Evolutionary conservation across 2,888 invertebrate genomes (phyloP).

Genomic region (Phlogophora meticulosa): DNA sequence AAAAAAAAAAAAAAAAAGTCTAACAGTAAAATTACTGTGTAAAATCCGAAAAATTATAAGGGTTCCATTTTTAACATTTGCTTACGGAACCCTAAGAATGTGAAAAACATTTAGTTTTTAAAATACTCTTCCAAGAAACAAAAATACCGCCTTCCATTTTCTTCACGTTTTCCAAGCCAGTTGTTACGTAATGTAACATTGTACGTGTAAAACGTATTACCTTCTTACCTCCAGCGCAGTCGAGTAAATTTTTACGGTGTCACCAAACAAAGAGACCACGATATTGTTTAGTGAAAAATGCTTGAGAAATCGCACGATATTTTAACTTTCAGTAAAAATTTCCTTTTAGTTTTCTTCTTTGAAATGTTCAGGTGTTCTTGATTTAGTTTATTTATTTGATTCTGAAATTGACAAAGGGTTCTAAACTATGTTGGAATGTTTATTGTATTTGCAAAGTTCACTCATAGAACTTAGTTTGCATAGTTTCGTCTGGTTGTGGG

Average conservation of each 20-base stretch:
- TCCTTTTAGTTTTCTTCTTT: neutral
- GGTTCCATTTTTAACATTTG: too few species aligned
- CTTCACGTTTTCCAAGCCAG: constrained; percentile 53
- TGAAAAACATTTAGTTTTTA: neutral
- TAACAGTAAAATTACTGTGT: too few species aligned
- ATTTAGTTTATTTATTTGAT: constrained; percentile 33
- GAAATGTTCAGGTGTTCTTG: constrained; percentile 19
- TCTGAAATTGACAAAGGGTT: constrained; percentile 10
- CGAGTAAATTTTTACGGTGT: constrained; percentile 51
- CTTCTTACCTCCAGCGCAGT: constrained; percentile 32
- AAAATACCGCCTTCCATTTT: constrained; percentile 3
- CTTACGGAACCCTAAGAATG: neutral
- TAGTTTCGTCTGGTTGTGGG: constrained; percentile 8
- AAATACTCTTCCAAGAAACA: constrained; percentile 19
- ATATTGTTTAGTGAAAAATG: constrained; percentile 44
- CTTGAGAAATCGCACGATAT: constrained; percentile 9
- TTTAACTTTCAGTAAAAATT: constrained; percentile 15
- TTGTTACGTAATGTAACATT: constrained; percentile 34
- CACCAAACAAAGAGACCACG: constrained; percentile 32
- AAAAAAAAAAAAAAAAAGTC: too few species aligned
- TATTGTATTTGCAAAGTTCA: constrained; percentile 10
- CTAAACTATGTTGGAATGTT: neutral
- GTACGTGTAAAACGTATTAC: constrained; percentile 40
- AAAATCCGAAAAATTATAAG: too few species aligned
- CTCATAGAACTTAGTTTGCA: neutral